Evolutionary conservation across 2,888 invertebrate species (phyloP).

Genomic region (Drosophila siamana): DNA sequence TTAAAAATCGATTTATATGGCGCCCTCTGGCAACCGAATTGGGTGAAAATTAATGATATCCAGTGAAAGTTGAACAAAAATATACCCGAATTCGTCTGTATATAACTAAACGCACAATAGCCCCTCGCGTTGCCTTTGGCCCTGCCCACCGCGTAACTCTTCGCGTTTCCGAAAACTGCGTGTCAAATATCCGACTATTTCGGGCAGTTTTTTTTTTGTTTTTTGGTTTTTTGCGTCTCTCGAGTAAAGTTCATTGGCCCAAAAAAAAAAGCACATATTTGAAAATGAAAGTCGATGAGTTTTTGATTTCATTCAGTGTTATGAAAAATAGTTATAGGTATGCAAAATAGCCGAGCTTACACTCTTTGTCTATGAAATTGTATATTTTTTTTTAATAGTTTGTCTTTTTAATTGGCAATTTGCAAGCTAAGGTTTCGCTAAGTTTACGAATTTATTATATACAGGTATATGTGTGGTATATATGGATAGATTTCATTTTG

Average conservation of each 20-base stretch:
- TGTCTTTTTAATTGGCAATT: constrained; percentile 42
- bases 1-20: constrained; percentile 77
- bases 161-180: constrained; percentile 46
- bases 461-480: too few species aligned
- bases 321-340: constrained; percentile 28
- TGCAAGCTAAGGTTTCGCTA: not conserved
- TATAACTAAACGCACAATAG: constrained; percentile 50
- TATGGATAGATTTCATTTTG: too few species aligned
- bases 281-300: constrained; percentile 72
- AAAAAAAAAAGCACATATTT: constrained; percentile 16
- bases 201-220: constrained; percentile 27
- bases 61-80: constrained; percentile 65
- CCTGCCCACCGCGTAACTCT: constrained; percentile 8
- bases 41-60: constrained; percentile 72
- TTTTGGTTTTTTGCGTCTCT: constrained; percentile 36
- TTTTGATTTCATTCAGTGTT: constrained; percentile 39
- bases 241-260: constrained; percentile 64
- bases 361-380: constrained; percentile 19
- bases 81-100: constrained; percentile 24
- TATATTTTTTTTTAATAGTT: constrained; percentile 20
- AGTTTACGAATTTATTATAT: too few species aligned
- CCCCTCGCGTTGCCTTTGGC: constrained; percentile 36
- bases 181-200: constrained; percentile 59
- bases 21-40: constrained; percentile 40
- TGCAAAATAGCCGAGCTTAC: constrained; percentile 49